These are phyloP conservation scores for Epirrhoe alternata DNA, from an alignment of 2,888 invertebrate genomes.

Conservation along the genomic window DNA sequence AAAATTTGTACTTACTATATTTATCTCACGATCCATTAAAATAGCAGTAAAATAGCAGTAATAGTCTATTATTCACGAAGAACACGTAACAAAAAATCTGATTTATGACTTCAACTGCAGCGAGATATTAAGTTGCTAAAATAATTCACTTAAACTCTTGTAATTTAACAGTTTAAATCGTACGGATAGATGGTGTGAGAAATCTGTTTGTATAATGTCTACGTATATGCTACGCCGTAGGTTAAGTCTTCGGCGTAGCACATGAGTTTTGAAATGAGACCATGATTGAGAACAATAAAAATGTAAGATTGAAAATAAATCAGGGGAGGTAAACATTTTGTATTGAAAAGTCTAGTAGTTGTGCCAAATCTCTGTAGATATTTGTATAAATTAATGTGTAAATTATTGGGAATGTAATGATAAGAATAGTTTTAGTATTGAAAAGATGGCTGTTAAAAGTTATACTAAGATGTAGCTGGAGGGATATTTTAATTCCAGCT, in stretches of 20 bases:
- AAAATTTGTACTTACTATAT: no score
- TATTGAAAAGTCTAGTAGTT: constrained; percentile 23
- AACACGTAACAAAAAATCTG: no score
- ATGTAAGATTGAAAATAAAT: not conserved
- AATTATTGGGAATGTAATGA: constrained; percentile 13
- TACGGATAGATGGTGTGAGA: not conserved
- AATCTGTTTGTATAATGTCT: not conserved
- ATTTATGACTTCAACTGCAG: no score
- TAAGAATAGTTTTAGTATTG: constrained; percentile 44
- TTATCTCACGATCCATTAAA: no score
- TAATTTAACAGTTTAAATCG: not conserved
- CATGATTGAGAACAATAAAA: constrained; percentile 8
- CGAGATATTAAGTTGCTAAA: no score
- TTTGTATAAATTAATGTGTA: constrained; percentile 23
- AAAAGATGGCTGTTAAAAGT: constrained; percentile 52
- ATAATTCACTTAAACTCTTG: no score
- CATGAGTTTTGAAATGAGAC: not conserved
- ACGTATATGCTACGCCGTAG: constrained; percentile 4
- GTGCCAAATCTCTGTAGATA: constrained; percentile 33
- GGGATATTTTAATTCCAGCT: constrained; percentile 32
- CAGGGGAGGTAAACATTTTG: not conserved
- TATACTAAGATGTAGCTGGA: constrained; percentile 48
- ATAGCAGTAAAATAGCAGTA: no score
- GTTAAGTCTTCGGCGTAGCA: not conserved
- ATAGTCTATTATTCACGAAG: no score